A percentile compares a stretch with the other conserved stretches of the same genome.
Conservation (phyloP, 1,140 invertebrate species). For the Cotesia vestalis region DNA sequence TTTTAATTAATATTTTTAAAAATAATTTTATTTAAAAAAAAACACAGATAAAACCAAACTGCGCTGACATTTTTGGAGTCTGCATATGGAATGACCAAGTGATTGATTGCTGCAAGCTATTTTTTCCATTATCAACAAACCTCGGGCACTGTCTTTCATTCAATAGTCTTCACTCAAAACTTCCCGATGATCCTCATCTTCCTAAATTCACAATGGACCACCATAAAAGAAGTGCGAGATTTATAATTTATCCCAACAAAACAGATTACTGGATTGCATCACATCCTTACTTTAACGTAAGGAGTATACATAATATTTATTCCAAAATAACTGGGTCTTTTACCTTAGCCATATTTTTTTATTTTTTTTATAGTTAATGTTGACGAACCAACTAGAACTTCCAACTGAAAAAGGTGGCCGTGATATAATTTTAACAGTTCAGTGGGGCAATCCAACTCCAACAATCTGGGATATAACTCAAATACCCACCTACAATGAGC, state of each 20-base stretch:
- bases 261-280: not conserved
- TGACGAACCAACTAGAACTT: slow-evolving; percentile 1
- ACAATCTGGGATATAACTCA: slow-evolving; percentile 21
- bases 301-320: too few species aligned
- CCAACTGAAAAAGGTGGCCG: not conserved
- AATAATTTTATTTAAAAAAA: not conserved
- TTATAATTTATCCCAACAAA: slow-evolving; percentile 12
- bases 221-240: not conserved
- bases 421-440: not conserved
- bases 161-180: slow-evolving; percentile 38
- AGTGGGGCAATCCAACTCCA: not conserved
- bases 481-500: slow-evolving; percentile 15
- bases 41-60: slow-evolving; percentile 40
- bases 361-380: not conserved
- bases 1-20: not conserved
- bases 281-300: not conserved
- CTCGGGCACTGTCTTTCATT: slow-evolving; percentile 45
- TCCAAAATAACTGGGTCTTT: too few species aligned
- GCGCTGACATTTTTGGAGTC: slow-evolving; percentile 38
- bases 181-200: not conserved
- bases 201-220: slow-evolving; percentile 18
- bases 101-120: slow-evolving; percentile 48
- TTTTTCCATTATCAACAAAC: slow-evolving; percentile 33
- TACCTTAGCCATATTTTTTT: too few species aligned
- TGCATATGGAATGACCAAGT: slow-evolving; percentile 43